Conservation (phyloP, 2,797 vertebrate species). For the Cirrhinus mrigala region DNA sequence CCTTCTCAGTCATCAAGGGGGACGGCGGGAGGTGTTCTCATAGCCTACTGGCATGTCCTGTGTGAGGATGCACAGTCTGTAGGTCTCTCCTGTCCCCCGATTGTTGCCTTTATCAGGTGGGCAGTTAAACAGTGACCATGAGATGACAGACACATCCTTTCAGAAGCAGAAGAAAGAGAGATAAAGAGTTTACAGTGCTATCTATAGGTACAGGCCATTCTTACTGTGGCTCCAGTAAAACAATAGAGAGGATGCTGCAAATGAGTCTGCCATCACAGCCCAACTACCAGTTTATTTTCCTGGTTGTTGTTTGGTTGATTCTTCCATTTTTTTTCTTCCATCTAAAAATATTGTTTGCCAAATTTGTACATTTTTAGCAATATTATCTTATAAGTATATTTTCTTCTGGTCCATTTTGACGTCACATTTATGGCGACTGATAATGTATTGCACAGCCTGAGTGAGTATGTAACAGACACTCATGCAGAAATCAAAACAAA, state of each 20-base stretch:
- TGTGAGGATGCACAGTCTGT: conserved; percentile 68
- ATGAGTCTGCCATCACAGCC: conserved; percentile 40
- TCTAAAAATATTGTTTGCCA: neutral
- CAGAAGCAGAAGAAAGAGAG: conserved; percentile 55
- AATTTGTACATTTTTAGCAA: neutral
- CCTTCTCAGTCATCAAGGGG: conserved; percentile 75
- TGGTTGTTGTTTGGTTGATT: conserved; percentile 2
- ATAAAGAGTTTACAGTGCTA: conserved; percentile 61
- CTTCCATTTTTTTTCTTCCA: neutral
- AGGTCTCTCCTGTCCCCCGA: conserved; percentile 62
- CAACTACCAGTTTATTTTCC: neutral
- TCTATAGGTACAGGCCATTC: conserved; percentile 60
- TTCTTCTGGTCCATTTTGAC: too few relatives aligned
- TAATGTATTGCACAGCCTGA: too few relatives aligned
- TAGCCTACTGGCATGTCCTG: conserved; percentile 65
- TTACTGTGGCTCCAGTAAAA: conserved; percentile 51
- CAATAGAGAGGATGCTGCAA: conserved; percentile 60
- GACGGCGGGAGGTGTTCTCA: conserved; percentile 46
- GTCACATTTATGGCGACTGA: too few relatives aligned
- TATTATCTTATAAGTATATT: too few relatives aligned
- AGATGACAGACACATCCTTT: conserved; percentile 73
- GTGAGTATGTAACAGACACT: too few relatives aligned
- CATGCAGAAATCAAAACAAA: too few relatives aligned
- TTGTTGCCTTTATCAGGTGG: conserved; percentile 77
- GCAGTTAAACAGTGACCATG: conserved; percentile 56